Percentiles rank a stretch among this genome's conserved stretches.
phyloP scores from a whole-genome alignment of 2,888 invertebrate genomes.

The Xylocampa areola region DNA sequence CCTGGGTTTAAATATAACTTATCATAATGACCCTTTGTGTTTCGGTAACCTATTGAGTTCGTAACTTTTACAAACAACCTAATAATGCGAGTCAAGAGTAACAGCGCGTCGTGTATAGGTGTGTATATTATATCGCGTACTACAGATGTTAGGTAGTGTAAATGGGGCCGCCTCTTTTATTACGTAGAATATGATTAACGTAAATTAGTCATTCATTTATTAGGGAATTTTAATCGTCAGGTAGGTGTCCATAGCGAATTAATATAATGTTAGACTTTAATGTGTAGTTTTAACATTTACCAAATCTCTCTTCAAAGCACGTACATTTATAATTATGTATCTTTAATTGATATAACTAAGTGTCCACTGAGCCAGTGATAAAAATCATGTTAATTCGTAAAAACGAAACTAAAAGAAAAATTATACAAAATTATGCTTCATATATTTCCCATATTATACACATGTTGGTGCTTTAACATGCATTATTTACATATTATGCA shows the following conservation, averaged over 20 bases:
- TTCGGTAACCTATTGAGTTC: slow-evolving; percentile 24
- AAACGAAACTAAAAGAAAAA: slow-evolving; percentile 34
- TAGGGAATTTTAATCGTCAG: slow-evolving; percentile 81
- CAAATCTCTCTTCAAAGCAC: slow-evolving; percentile 81
- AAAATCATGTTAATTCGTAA: slow-evolving; percentile 45
- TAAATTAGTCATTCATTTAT: slow-evolving; percentile 77
- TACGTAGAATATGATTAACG: slow-evolving; percentile 73
- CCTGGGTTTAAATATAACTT: slow-evolving; percentile 25
- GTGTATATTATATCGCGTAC: slow-evolving; percentile 31
- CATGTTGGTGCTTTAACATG: slow-evolving; percentile 80
- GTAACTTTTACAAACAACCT: slow-evolving; percentile 14
- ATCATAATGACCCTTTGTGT: slow-evolving; percentile 33
- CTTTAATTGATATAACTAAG: slow-evolving; percentile 41
- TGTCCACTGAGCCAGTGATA: slow-evolving; percentile 46
- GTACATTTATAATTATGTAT: slow-evolving; percentile 61
- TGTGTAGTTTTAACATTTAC: slow-evolving; percentile 80
- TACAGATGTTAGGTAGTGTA: slow-evolving; percentile 72
- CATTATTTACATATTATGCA: slow-evolving; percentile 71
- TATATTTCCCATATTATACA: slow-evolving; percentile 69
- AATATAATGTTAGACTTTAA: slow-evolving; percentile 75
- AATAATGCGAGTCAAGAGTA: slow-evolving; percentile 26
- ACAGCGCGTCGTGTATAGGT: slow-evolving; percentile 24
- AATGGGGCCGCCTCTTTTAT: slow-evolving; percentile 87
- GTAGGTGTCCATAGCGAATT: slow-evolving; percentile 79
- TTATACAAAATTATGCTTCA: slow-evolving; percentile 65